Evolutionary conservation across 2,888 invertebrate species (phyloP), one percentile per base, ranked within the genome.

Genomic region (Marronus borbonicus): DNA sequence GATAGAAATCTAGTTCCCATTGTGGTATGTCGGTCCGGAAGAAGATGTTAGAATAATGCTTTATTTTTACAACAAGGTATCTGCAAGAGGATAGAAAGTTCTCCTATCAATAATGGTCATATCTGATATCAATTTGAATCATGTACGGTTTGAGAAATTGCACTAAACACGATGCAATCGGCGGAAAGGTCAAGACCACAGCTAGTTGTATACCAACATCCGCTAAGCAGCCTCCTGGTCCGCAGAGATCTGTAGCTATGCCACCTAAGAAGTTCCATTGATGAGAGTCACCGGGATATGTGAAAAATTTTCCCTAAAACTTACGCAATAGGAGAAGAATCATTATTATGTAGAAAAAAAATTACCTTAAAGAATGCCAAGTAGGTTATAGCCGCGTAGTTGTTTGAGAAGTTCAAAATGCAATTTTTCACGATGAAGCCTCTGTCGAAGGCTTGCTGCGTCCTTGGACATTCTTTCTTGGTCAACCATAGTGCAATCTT

Each of bases 151-250:
- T 81, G 55, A 90, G 83, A 49, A 90, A 87, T 85, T 91, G 91
- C 80, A 89, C 86, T 36, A 90, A 83, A 82, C 90, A 90, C 83
- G 89, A 90, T 79, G 88, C 81, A 75, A 90, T 84, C 83, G 91
- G 91, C 83, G 91, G 91, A 28, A 91, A 90, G 52, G 91, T 88
- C 89, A 91, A 90, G 79, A 90, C 90, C 76, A 90, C 90, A 31
- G 89, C 88, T 55, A 91, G 85, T 82, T 91, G 90, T 78, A 91
- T 89, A 83, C 89, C 90, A 36, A 91, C 85, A 83, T 91, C 91
- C 66, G 89, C 90, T 12, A 91, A 85, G 83, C 91, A 91, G 0
- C 91, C 90, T 4, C 90, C 88, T 8, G 88, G 88, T 80, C 88
- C 88, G 80, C 89, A 89, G 83, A 85, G 84, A 78, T 88, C 87